These are phyloP conservation scores for Diuraphis noxia DNA, from an alignment of 1,140 invertebrate species.

Conservation along the genomic window DNA sequence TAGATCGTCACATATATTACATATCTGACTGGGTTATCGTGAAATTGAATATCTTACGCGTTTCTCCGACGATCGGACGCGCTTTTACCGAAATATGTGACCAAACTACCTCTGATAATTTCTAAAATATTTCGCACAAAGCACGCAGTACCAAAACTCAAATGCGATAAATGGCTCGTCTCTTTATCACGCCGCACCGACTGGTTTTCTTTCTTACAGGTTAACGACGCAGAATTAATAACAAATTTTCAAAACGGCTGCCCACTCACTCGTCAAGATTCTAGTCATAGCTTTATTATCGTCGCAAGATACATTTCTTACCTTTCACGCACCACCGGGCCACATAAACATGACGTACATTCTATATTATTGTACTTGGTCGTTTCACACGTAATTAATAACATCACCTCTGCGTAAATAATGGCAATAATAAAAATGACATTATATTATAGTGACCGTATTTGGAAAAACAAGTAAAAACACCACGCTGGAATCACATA, in stretches of 20 bases:
- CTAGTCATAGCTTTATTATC: neutral
- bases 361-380: neutral
- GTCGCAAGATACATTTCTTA: neutral
- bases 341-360: neutral
- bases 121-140: neutral
- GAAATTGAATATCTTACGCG: neutral
- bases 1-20: neutral
- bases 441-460: neutral
- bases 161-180: neutral
- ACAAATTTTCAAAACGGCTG: neutral
- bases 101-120: neutral
- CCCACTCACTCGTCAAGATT: neutral
- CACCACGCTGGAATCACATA: neutral
- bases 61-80: neutral
- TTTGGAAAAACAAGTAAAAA: neutral
- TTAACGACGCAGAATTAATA: constrained; percentile 8
- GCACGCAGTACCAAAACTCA: neutral
- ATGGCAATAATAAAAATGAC: neutral
- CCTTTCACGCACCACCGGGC: neutral
- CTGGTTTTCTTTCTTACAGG: neutral
- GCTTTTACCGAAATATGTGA: neutral
- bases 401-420: neutral
- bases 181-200: neutral
- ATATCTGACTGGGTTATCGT: neutral
- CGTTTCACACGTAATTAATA: neutral